Evolutionary conservation across 1,140 invertebrate species (phyloP).

Genomic region (Adoxophyes honmai): DNA sequence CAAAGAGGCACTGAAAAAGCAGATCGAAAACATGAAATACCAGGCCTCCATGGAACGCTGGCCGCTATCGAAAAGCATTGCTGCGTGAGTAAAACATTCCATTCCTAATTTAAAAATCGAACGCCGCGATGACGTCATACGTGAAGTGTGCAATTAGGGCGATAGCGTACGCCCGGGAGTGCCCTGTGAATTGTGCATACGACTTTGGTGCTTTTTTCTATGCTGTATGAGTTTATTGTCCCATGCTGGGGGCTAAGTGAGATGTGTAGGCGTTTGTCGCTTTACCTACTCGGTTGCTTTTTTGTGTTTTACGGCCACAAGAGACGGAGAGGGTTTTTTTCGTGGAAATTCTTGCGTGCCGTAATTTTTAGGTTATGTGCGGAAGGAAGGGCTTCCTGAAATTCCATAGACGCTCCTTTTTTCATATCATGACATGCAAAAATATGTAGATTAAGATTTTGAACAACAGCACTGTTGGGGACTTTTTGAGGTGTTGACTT

Average conservation of each 20-base stretch:
- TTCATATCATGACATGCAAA: no score
- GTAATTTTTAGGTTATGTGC: conserved; percentile 5
- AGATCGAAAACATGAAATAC: conserved; percentile 98
- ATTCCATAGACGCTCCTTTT: neutral
- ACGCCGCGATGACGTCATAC: conserved; percentile 49
- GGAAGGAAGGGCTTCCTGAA: neutral
- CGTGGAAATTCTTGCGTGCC: neutral
- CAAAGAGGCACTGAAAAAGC: conserved; percentile 97
- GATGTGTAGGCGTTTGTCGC: conserved; percentile 33
- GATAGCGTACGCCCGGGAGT: conserved; percentile 47
- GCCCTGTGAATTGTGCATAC: conserved; percentile 42
- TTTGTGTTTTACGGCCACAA: conserved; percentile 19
- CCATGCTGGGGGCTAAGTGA: conserved; percentile 25
- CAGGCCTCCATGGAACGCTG: conserved; percentile 97
- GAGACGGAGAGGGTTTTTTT: conserved; percentile 1
- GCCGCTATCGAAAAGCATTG: conserved; percentile 95
- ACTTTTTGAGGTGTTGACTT: no score
- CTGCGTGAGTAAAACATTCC: conserved; percentile 88
- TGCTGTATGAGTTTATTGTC: conserved; percentile 43
- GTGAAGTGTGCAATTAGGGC: conserved; percentile 52
- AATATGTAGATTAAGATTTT: no score
- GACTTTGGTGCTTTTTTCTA: conserved; percentile 48
- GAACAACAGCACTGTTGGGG: no score
- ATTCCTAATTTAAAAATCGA: conserved; percentile 38
- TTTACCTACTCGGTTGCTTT: conserved; percentile 29